A percentile compares a stretch with the other conserved stretches of the same genome.
These are phyloP conservation scores for Microcebus lehilahytsara DNA, from an alignment of 2,113 vertebrate species.

Conservation along the genomic window DNA sequence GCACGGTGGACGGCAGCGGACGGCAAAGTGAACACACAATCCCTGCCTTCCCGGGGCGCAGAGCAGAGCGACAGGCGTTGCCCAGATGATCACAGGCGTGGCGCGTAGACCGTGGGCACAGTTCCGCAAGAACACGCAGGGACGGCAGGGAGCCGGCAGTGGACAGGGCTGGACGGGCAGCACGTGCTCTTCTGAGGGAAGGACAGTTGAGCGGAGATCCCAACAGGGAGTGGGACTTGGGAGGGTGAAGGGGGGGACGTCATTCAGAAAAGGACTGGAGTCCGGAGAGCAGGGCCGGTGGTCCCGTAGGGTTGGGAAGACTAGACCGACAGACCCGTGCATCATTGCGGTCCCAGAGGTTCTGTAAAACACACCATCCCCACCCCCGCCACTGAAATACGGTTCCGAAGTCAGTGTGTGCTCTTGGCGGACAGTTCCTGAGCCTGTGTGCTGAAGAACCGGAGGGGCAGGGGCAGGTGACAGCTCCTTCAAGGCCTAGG, in stretches of 20 bases:
- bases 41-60: fast-evolving
- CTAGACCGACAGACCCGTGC: neutral
- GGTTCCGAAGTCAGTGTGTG: neutral
- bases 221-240: neutral
- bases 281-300: fast-evolving
- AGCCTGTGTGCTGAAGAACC: neutral
- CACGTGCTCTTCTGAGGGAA: neutral
- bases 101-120: too few species aligned
- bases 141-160: fast-evolving
- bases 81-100: neutral
- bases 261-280: neutral
- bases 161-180: neutral
- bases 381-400: too few species aligned
- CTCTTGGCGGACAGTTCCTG: neutral
- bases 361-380: neutral
- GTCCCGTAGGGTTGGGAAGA: fast-evolving
- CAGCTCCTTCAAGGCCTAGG: neutral
- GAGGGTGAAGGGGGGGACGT: fast-evolving
- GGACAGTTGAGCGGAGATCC: too few species aligned
- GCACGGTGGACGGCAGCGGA: neutral
- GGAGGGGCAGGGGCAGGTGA: neutral
- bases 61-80: fast-evolving
- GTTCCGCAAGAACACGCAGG: fast-evolving
- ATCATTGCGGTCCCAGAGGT: fast-evolving
- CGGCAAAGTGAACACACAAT: fast-evolving